phyloP scores from a whole-genome alignment of 2,797 vertebrate species.

The Etheostoma perlongum region DNA sequence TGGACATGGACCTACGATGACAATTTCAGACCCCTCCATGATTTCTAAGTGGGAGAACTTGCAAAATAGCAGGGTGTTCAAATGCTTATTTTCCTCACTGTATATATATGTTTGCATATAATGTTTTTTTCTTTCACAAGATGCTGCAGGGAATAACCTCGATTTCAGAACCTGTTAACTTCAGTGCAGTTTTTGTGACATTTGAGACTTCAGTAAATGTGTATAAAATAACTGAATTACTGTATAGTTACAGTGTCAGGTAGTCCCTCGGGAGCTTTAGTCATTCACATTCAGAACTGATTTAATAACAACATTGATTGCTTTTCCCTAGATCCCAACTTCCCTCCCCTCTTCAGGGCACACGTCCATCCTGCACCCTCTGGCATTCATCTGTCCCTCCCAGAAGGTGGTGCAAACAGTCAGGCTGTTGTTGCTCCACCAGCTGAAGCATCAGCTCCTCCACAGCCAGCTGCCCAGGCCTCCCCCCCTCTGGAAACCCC shows the following conservation, averaged over 20 bases:
- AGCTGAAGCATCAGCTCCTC: slow-evolving; percentile 25
- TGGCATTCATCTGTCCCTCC: slow-evolving; percentile 34
- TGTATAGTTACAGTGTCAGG: not conserved
- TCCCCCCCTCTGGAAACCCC: slow-evolving; percentile 17
- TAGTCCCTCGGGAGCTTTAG: not conserved
- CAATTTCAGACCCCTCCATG: too few species aligned
- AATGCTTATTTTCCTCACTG: too few species aligned
- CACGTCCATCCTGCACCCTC: slow-evolving; percentile 67
- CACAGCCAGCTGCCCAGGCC: slow-evolving; percentile 29
- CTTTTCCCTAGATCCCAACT: slow-evolving; percentile 56
- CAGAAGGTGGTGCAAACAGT: slow-evolving; percentile 34
- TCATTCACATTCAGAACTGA: slow-evolving; percentile 8
- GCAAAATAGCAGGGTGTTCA: too few species aligned
- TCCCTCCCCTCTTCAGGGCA: slow-evolving; percentile 52
- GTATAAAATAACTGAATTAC: not conserved
- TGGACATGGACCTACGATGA: too few species aligned
- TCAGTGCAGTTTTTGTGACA: not conserved
- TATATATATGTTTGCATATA: too few species aligned
- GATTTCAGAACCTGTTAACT: too few species aligned
- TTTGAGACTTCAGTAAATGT: not conserved
- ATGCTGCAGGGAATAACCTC: too few species aligned
- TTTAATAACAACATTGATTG: slow-evolving; percentile 37
- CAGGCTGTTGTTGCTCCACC: slow-evolving; percentile 24
- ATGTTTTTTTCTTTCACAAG: not conserved
- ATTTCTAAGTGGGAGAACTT: too few species aligned